phyloP scores from a whole-genome alignment of 2,797 vertebrate genomes.

The Urophycis tenuis region DNA sequence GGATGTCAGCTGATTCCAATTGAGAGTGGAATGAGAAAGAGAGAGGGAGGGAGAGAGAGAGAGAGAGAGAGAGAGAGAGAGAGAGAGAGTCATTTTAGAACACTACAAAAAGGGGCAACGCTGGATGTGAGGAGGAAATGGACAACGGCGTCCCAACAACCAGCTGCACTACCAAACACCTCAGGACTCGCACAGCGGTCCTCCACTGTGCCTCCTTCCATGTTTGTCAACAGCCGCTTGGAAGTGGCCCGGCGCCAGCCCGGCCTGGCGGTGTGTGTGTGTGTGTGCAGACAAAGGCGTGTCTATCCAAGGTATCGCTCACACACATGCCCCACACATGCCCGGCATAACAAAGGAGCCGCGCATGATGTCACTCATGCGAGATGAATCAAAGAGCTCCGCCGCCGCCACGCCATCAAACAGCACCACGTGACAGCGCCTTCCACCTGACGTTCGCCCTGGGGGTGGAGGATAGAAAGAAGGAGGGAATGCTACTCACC shows the following conservation, averaged over 20 bases:
- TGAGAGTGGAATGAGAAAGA: conserved; percentile 35
- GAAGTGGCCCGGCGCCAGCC: conserved; percentile 24
- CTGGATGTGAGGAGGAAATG: conserved; percentile 5
- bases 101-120: neutral
- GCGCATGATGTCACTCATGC: conserved; percentile 48
- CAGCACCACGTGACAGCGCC: conserved; percentile 19
- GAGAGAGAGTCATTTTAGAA: too few species aligned
- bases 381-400: conserved; percentile 48
- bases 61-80: conserved; percentile 18
- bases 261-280: conserved; percentile 12
- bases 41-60: conserved; percentile 12
- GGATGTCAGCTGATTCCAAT: conserved; percentile 34
- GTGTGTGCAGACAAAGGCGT: conserved; percentile 43
- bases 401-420: conserved; percentile 26
- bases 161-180: neutral
- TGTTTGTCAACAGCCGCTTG: conserved; percentile 30
- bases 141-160: neutral
- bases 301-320: conserved; percentile 49
- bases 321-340: conserved; percentile 28
- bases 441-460: conserved; percentile 12
- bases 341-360: conserved; percentile 54
- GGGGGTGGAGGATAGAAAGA: conserved; percentile 13
- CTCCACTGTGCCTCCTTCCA: conserved; percentile 28
- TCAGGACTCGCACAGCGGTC: neutral
- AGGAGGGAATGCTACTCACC: conserved; percentile 55